Conservation (phyloP, 2,888 invertebrate genomes). For the Caenorhabditis sinica region DNA sequence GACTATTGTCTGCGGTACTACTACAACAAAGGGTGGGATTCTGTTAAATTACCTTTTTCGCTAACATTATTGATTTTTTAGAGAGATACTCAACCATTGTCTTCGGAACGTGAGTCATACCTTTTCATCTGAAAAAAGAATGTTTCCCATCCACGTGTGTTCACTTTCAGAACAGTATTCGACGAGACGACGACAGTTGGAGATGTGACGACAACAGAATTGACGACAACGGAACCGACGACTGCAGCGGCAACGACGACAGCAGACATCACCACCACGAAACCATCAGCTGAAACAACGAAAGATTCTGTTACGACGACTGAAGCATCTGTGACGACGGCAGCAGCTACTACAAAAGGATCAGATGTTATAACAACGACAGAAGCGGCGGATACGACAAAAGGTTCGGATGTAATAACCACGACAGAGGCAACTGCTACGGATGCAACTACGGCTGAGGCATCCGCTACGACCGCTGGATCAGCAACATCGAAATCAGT, state of each 20-base stretch:
- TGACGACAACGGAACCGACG: slow-evolving; percentile 10
- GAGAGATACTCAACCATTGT: slow-evolving; percentile 58
- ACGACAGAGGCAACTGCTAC: slow-evolving; percentile 21
- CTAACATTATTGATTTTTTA: slow-evolving; percentile 22
- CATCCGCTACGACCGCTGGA: background rate
- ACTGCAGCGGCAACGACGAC: slow-evolving; percentile 19
- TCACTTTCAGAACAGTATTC: slow-evolving; percentile 39
- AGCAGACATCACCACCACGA: slow-evolving; percentile 16
- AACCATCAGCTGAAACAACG: slow-evolving; percentile 13
- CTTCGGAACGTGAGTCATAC: slow-evolving; percentile 64
- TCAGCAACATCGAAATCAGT: background rate
- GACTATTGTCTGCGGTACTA: slow-evolving; percentile 59
- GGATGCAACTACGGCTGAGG: slow-evolving; percentile 14
- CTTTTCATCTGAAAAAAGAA: background rate
- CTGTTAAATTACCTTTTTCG: background rate
- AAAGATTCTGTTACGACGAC: slow-evolving; percentile 23
- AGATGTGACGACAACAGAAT: slow-evolving; percentile 38
- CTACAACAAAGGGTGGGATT: slow-evolving; percentile 50
- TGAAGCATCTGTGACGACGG: slow-evolving; percentile 21
- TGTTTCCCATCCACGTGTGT: background rate
- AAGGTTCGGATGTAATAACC: slow-evolving; percentile 2
- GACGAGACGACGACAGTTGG: slow-evolving; percentile 45
- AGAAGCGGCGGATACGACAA: slow-evolving; percentile 9
- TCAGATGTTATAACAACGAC: slow-evolving; percentile 19
- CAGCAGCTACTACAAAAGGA: slow-evolving; percentile 14